phyloP scores from a whole-genome alignment of 2,888 invertebrate species.

The Lasius platythorax region DNA sequence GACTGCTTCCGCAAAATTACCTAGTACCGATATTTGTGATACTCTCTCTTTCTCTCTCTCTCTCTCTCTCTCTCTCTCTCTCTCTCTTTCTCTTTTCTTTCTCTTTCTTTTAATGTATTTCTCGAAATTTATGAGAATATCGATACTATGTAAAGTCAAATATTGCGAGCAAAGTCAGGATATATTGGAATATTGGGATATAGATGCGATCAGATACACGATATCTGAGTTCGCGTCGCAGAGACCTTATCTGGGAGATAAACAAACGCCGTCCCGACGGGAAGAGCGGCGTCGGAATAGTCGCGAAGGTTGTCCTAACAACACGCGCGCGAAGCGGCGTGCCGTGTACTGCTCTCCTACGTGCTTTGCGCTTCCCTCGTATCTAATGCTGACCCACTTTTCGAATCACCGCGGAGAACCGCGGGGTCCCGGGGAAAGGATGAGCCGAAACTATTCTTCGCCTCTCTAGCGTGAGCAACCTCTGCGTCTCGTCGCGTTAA shows the following conservation, averaged over 20 bases:
- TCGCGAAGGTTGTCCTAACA: constrained; percentile 67
- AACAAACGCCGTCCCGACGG: constrained; percentile 30
- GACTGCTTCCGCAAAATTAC: background rate
- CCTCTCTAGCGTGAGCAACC: constrained; percentile 37
- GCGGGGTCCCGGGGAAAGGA: constrained; percentile 72
- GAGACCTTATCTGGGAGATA: constrained; percentile 61
- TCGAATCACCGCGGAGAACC: constrained; percentile 68
- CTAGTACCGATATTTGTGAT: no score
- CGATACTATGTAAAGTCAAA: background rate
- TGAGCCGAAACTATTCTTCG: constrained; percentile 72
- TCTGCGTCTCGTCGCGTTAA: constrained; percentile 24
- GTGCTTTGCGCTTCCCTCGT: constrained; percentile 70
- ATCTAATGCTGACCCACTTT: constrained; percentile 80
- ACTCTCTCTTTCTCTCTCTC: no score
- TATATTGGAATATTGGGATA: background rate
- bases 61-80: no score
- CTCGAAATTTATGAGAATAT: background rate
- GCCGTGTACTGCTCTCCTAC: constrained; percentile 68
- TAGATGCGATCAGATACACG: background rate
- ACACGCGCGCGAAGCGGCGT: constrained; percentile 59
- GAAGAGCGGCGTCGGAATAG: constrained; percentile 41
- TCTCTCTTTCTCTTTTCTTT: no score
- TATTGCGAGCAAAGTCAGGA: background rate
- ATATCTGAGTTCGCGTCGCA: background rate
- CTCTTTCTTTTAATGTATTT: background rate